Evolutionary conservation across 2,888 invertebrate species (phyloP).

Genomic region (Amaurobius ferox): DNA sequence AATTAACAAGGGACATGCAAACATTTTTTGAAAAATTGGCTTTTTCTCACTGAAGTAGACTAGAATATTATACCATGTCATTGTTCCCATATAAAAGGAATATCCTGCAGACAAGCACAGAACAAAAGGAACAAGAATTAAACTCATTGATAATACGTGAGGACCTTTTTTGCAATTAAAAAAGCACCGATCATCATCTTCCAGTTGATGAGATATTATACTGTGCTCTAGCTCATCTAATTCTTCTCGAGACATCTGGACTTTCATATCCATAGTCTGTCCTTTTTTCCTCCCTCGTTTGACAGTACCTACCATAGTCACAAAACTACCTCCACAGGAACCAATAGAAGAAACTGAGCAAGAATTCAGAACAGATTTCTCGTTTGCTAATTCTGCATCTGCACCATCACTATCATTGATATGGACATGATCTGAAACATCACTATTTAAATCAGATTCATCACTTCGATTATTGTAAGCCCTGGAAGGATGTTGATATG

Average conservation of each 20-base stretch:
- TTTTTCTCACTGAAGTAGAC: slow-evolving; percentile 84
- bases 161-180: slow-evolving; percentile 81
- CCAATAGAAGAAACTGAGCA: slow-evolving; percentile 64
- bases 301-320: slow-evolving; percentile 83
- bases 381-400: slow-evolving; percentile 64
- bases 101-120: slow-evolving; percentile 82
- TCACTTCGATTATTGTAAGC: slow-evolving; percentile 60
- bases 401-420: slow-evolving; percentile 65
- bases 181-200: slow-evolving; percentile 79
- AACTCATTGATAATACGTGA: slow-evolving; percentile 83
- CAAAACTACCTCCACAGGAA: slow-evolving; percentile 73
- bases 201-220: slow-evolving; percentile 63
- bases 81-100: slow-evolving; percentile 86
- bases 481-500: slow-evolving; percentile 59
- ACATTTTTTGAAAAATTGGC: slow-evolving; percentile 82
- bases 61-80: slow-evolving; percentile 87
- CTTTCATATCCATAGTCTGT: slow-evolving; percentile 84
- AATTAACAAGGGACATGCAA: slow-evolving; percentile 84
- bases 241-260: slow-evolving; percentile 85
- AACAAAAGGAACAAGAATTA: slow-evolving; percentile 84
- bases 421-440: slow-evolving; percentile 60
- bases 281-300: slow-evolving; percentile 85
- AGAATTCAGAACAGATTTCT: slow-evolving; percentile 66
- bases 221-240: slow-evolving; percentile 82
- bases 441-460: slow-evolving; percentile 67